Evolutionary conservation across 2,113 vertebrate species (phyloP).

Genomic region (Gopherus evgoodei): DNA sequence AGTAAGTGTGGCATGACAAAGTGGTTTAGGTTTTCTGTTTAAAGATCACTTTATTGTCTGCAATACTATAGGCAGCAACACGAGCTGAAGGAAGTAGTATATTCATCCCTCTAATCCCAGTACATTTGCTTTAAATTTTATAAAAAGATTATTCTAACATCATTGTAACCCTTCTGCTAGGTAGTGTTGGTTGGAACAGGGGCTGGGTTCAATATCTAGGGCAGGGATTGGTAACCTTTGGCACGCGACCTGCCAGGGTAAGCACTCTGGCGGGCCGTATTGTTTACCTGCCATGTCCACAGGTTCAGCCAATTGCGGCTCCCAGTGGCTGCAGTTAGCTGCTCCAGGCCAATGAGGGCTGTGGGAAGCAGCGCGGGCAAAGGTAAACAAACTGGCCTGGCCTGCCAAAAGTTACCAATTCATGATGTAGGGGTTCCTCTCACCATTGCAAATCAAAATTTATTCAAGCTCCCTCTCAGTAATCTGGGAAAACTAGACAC

Average conservation of each 20-base stretch:
- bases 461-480: background rate
- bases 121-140: slow-evolving; percentile 30
- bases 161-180: background rate
- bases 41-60: background rate
- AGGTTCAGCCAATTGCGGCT: too few relatives aligned
- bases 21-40: background rate
- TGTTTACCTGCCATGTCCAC: too few relatives aligned
- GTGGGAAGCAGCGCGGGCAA: too few relatives aligned
- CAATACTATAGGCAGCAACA: background rate
- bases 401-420: too few relatives aligned
- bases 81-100: background rate
- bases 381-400: too few relatives aligned
- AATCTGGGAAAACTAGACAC: background rate
- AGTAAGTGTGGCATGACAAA: background rate
- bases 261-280: too few relatives aligned
- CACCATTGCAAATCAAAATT: background rate
- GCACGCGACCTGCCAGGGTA: too few relatives aligned
- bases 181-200: background rate
- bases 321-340: too few relatives aligned
- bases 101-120: background rate
- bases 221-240: too few relatives aligned
- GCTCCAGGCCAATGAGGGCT: too few relatives aligned
- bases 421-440: background rate
- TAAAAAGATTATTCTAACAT: slow-evolving; percentile 41
- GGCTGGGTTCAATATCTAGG: background rate